phyloP scores from a whole-genome alignment of 2,797 vertebrate species.

The Cyclopterus lumpus region DNA sequence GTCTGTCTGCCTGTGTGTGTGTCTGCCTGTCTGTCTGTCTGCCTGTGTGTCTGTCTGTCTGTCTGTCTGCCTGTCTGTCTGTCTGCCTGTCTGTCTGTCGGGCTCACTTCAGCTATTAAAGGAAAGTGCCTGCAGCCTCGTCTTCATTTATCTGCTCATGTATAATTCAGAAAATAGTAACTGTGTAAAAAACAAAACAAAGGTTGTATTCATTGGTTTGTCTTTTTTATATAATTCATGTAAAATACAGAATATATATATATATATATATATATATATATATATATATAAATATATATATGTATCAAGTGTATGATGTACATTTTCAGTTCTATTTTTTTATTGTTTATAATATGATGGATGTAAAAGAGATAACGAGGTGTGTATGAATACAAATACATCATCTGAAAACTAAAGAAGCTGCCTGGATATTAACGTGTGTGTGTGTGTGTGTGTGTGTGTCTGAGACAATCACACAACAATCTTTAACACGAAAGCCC shows the following conservation, averaged over 20 bases:
- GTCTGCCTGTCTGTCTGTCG: no score
- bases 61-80: no score
- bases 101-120: slow-evolving; percentile 86
- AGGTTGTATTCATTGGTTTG: slow-evolving; percentile 84
- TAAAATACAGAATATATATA: slow-evolving; percentile 71
- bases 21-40: no score
- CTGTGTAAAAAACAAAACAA: slow-evolving; percentile 72
- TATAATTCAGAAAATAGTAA: slow-evolving; percentile 69
- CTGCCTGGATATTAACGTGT: slow-evolving; percentile 54
- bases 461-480: slow-evolving; percentile 1
- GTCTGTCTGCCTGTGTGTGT: no score
- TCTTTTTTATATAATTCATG: slow-evolving; percentile 84
- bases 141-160: slow-evolving; percentile 85
- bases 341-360: slow-evolving; percentile 96
- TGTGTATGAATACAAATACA: slow-evolving; percentile 90
- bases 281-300: slow-evolving; percentile 59
- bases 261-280: slow-evolving; percentile 64
- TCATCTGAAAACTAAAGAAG: slow-evolving; percentile 82
- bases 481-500: neutral
- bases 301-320: slow-evolving; percentile 93
- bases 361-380: slow-evolving; percentile 60
- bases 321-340: slow-evolving; percentile 98
- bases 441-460: slow-evolving; percentile 14
- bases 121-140: slow-evolving; percentile 92
- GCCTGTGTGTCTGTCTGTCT: no score